A percentile compares a stretch with the other conserved stretches of the same genome.
Evolutionary conservation across 2,888 invertebrate species (phyloP).

Genomic region (Perdita meconis): DNA sequence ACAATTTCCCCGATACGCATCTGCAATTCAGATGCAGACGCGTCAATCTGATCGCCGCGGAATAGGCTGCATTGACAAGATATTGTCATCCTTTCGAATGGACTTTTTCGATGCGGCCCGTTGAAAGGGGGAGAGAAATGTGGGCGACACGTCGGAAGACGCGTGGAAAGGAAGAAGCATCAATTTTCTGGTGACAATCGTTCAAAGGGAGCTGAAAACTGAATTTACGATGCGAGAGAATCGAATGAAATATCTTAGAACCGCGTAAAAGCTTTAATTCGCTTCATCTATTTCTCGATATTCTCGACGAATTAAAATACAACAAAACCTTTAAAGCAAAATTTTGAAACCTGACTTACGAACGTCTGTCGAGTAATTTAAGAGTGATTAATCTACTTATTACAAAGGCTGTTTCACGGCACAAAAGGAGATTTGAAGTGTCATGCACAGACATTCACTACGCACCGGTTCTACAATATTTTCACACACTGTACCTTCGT

Average conservation of each 20-base stretch:
- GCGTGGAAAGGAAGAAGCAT: neutral
- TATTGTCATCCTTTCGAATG: constrained; percentile 46
- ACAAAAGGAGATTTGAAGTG: neutral
- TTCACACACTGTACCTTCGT: too few relatives aligned
- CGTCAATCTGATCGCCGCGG: constrained; percentile 47
- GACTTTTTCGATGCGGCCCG: constrained; percentile 14
- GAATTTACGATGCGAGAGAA: neutral
- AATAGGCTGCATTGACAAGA: constrained; percentile 41
- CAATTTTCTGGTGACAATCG: neutral
- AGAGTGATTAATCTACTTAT: neutral
- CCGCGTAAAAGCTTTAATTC: neutral
- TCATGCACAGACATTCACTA: neutral
- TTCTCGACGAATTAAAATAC: neutral
- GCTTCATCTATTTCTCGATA: neutral
- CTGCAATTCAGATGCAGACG: constrained; percentile 55
- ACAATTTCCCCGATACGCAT: constrained; percentile 50
- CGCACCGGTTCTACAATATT: too few relatives aligned
- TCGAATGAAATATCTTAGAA: neutral
- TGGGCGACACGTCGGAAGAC: neutral
- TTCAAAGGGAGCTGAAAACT: neutral
- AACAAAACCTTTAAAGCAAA: neutral
- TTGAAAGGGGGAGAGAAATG: constrained; percentile 17
- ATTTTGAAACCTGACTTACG: too few relatives aligned
- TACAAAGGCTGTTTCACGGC: neutral
- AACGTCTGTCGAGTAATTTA: neutral